Evolutionary conservation across 2,797 vertebrate genomes (phyloP), one percentile per base, ranked within the genome.

Genomic region (Potorous gilbertii): DNA sequence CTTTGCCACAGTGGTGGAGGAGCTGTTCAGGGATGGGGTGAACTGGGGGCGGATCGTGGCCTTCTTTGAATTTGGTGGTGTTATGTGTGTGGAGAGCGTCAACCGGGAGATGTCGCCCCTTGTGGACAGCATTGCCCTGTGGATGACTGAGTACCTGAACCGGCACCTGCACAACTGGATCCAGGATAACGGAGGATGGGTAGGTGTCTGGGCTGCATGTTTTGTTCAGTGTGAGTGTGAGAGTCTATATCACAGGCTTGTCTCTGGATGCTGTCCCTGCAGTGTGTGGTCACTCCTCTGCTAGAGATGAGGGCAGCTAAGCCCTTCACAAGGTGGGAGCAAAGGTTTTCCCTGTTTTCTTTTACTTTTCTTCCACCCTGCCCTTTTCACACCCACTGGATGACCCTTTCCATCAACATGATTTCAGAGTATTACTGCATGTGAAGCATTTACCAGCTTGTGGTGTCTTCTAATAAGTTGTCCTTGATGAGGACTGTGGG

Each of bases 121-220:
- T 56, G 99, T 99, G 98, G 99, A 99, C 98, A 99, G 97, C 99
- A 99, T 99, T 92, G 99, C 99, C 1, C 96, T 99, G 97, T 99
- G 99, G 99, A 99, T 99, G 99, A 99, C 99, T 0, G 99, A 99
- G 97, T 99, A 99, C 98, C 99, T 99, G 98, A 99, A 99, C 97
- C 99, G 99, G 97, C 99, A 99, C 96, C 99, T 99, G 96, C 99
- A 99, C 98, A 99, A 98, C 98, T 99, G 99, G 99, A 99, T 99
- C 99, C 99, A 99, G 97, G 99, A 99, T 98, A 99, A 99, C 97
- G 99, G 99, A 98, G 99, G 99, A 98, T 99, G 99, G 99, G 99
- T 99, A 99, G 91, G 99, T 99, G 74, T 12, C 24, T 87, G 9
- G 74, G 74, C 74, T 46, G 66, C 98, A 34, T 2, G 54, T 90